These are phyloP conservation scores for Rhabdornis inornatus DNA, from an alignment of 2,113 vertebrate genomes.

Conservation along the genomic window DNA sequence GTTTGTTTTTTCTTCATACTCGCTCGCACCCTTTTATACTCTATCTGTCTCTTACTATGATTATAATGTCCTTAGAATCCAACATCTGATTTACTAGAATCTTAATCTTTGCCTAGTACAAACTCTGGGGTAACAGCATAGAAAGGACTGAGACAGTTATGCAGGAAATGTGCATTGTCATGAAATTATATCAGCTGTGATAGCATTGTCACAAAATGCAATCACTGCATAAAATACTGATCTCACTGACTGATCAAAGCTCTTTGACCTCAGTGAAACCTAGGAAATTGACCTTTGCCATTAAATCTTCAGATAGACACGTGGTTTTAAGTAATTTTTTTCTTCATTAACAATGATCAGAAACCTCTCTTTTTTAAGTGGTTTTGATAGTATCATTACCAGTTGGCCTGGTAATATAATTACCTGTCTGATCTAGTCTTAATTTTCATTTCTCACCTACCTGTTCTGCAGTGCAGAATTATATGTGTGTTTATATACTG, in stretches of 20 bases:
- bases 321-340: background rate
- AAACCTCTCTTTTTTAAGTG: background rate
- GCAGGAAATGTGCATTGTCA: conserved; percentile 36
- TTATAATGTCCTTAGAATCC: background rate
- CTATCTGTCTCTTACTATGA: background rate
- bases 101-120: background rate
- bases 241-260: background rate
- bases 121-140: background rate
- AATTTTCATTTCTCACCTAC: background rate
- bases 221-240: background rate
- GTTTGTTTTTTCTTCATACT: background rate
- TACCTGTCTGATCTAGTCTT: background rate
- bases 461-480: conserved; percentile 31
- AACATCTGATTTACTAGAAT: background rate
- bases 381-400: background rate
- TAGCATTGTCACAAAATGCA: background rate
- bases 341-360: background rate
- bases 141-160: background rate
- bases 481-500: background rate
- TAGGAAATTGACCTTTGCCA: background rate
- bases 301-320: background rate
- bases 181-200: conserved; percentile 21
- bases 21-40: background rate
- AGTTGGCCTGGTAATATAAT: background rate
- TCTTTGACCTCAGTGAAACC: background rate